Percentiles rank a stretch among this genome's conserved stretches.
Conservation (phyloP, 2,888 invertebrate genomes). For the Geophilus truncorum region DNA sequence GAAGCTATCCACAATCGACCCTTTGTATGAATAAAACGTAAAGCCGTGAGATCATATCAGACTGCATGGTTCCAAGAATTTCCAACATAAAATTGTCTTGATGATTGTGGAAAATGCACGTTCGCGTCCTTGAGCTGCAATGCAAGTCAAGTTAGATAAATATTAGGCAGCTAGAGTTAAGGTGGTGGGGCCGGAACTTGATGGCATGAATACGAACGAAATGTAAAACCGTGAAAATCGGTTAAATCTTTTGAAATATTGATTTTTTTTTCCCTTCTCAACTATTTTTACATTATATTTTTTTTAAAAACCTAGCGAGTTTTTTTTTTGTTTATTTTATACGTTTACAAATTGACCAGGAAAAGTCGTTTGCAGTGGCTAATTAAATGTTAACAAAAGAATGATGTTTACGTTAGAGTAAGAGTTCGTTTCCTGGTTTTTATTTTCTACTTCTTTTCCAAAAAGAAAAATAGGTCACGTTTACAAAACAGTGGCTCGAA, state of each 20-base stretch:
- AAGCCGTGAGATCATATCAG: neutral
- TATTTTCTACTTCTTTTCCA: too few relatives aligned
- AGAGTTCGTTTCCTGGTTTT: neutral
- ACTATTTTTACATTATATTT: neutral
- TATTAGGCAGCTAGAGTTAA: neutral
- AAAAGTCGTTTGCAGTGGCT: neutral
- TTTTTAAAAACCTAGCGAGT: neutral
- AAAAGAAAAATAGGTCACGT: neutral
- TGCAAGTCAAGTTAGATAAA: neutral
- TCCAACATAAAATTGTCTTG: neutral
- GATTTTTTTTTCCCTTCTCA: neutral
- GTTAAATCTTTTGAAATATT: neutral
- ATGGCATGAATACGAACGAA: neutral
- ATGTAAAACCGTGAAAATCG: neutral
- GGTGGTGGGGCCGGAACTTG: neutral
- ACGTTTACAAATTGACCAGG: neutral
- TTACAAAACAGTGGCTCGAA: neutral
- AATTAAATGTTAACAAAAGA: neutral
- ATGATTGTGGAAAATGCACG: neutral
- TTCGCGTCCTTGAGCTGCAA: too few relatives aligned
- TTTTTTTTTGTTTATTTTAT: neutral
- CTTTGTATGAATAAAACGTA: neutral
- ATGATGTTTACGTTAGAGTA: neutral
- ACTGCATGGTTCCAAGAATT: too few relatives aligned
- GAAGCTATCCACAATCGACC: neutral